phyloP scores from a whole-genome alignment of 2,113 vertebrate species.

The Oncorhynchus keta region DNA sequence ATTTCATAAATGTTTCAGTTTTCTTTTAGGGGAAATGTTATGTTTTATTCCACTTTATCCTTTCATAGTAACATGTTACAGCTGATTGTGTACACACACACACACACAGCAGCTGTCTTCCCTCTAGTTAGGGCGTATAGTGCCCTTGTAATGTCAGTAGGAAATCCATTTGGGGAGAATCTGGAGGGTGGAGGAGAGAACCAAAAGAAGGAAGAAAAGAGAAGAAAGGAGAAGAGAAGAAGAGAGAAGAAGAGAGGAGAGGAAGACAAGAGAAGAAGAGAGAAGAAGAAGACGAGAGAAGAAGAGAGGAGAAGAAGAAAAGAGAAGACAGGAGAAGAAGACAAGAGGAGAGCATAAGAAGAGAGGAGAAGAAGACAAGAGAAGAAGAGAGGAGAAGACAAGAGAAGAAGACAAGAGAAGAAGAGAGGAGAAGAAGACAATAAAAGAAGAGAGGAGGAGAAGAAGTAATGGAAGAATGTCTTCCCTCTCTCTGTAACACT shows the following conservation, averaged over 20 bases:
- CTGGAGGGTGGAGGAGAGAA: constrained; percentile 24
- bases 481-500: constrained; percentile 60
- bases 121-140: background rate
- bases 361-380: too few relatives aligned
- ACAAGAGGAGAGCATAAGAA: fast-evolving
- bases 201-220: constrained; percentile 1
- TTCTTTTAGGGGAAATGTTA: too few relatives aligned
- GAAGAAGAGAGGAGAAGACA: too few relatives aligned
- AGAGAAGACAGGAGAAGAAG: too few relatives aligned
- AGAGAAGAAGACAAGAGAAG: background rate
- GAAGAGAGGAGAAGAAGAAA: constrained; percentile 36
- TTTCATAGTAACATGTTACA: background rate
- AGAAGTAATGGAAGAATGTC: constrained; percentile 48
- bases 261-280: constrained; percentile 8
- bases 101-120: constrained; percentile 23
- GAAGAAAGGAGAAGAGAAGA: constrained; percentile 31
- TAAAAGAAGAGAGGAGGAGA: constrained; percentile 22
- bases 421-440: background rate
- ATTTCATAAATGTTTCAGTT: too few relatives aligned
- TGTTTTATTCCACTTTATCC: too few relatives aligned
- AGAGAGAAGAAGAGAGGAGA: background rate
- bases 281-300: background rate
- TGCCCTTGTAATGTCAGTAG: background rate
- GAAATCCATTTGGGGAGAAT: background rate
- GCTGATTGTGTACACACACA: background rate